Base-by-base conservation (phyloP, 2,888 invertebrate genomes). In the Stramonita haemastoma region DNA sequence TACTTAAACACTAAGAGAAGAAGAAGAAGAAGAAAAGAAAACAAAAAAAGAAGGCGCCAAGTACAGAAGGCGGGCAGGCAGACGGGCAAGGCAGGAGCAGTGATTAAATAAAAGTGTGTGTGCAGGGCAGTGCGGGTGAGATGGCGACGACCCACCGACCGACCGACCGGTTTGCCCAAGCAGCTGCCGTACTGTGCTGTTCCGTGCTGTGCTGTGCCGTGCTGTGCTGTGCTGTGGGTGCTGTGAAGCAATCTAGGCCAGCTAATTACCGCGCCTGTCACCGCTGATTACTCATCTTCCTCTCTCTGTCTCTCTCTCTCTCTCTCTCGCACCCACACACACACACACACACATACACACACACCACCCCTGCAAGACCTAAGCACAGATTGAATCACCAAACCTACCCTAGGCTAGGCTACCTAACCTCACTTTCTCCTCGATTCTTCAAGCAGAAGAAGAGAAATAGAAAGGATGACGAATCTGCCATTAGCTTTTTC, bases 201-300 rank as follows among this genome's bases (percentile, higher is more conserved):
- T 2, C 46, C 8, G 46, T 46, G 46, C 46, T 46, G 46, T 46
- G 46, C 46, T 46, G 46, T 46, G 46, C 46, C 8, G 46, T 46
- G 46, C 46, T 46, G 46, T 46, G 46, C 46, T 46, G 46, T 46
- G 46, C 46, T 46, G 46, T 46, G 46, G 46, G 46, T 46, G 46
- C 46, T 46, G 32, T 4, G 17, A 22, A 22, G 29, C 46, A 73
- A 73, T 73, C n/a, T 73, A n/a, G 73, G 73, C 29, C 73, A 29
- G 73, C 73, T 73, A 73, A 73, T 73, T n/a, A 46, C 46, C 46
- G 46, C n/a, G 73, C 73, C 73, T 73, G n/a, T n/a, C 73, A 73
- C n/a, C n/a, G n/a, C 73, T 73, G 73, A 73, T 73, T 73, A 73
- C 73, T n/a, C 46, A 46, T 46, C 46, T n/a, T n/a, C 73, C 73